Evolutionary conservation across 64 coral and sea anemone species (phyloP).

Genomic region (Trachythela sp.): DNA sequence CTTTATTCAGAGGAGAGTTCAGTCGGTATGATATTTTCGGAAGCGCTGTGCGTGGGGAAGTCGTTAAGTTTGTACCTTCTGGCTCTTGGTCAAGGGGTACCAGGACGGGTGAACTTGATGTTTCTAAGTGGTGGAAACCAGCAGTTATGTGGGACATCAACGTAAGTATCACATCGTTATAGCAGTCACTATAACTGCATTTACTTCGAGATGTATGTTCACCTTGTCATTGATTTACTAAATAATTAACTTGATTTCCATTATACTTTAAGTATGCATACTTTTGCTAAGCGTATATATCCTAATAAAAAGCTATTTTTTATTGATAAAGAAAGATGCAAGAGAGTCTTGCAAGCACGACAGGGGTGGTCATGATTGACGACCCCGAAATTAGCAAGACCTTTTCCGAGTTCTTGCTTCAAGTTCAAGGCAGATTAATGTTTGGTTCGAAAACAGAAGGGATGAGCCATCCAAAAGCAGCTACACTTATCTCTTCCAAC

Average conservation of each 20-base stretch:
- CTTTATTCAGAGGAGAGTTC: slow-evolving; percentile 32
- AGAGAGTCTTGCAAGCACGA: neutral
- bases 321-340: slow-evolving; percentile 46
- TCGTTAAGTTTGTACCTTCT: slow-evolving; percentile 24
- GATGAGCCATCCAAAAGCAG: neutral
- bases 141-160: slow-evolving; percentile 38
- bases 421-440: slow-evolving; percentile 29
- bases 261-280: neutral
- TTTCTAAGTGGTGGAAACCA: slow-evolving; percentile 53
- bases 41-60: neutral
- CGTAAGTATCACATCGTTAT: slow-evolving; percentile 32
- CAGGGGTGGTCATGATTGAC: slow-evolving; percentile 31
- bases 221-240: neutral
- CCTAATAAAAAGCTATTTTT: no score
- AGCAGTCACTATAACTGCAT: no score
- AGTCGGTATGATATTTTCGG: slow-evolving; percentile 27
- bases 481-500: neutral
- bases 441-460: slow-evolving; percentile 29
- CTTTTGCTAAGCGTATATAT: no score
- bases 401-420: slow-evolving; percentile 32
- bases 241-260: neutral
- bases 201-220: neutral
- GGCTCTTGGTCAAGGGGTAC: slow-evolving; percentile 35
- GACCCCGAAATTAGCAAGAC: slow-evolving; percentile 33
- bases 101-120: neutral